phyloP scores from a whole-genome alignment of 2,113 vertebrate species.

The Rhabdornis inornatus region DNA sequence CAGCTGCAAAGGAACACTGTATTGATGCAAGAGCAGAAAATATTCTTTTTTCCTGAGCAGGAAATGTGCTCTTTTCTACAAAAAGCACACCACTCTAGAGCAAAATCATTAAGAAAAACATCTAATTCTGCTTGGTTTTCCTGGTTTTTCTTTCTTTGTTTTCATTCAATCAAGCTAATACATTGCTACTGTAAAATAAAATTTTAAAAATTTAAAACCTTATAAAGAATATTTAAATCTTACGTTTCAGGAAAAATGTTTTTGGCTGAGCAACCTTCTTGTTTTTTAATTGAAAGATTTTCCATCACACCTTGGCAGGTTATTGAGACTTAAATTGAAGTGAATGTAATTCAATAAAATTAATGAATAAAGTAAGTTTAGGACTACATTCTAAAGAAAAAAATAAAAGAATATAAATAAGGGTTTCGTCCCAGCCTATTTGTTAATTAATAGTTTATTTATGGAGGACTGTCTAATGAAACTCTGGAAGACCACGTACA shows the following conservation, averaged over 20 bases:
- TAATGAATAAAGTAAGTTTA: not conserved
- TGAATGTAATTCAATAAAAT: constrained; percentile 10
- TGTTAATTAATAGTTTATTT: constrained; percentile 5
- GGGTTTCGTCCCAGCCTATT: not conserved
- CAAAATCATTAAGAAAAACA: not conserved
- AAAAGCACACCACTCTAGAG: not conserved
- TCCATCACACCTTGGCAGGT: constrained; percentile 10
- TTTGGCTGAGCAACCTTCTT: not conserved
- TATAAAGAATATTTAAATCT: constrained; percentile 34
- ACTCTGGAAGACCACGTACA: not conserved
- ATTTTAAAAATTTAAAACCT: not conserved
- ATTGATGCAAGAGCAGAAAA: constrained; percentile 33
- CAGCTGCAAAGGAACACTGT: constrained; percentile 53
- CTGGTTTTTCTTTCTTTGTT: not conserved
- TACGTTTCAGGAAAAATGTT: not conserved
- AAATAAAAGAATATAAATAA: not conserved
- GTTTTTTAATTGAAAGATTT: constrained; percentile 41
- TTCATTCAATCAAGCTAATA: constrained; percentile 29
- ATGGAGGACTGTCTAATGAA: not conserved
- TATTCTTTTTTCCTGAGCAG: not conserved
- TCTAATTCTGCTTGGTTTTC: not conserved
- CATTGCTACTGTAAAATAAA: not conserved
- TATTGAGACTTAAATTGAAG: constrained; percentile 7
- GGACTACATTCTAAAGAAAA: not conserved
- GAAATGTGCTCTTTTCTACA: constrained; percentile 15